Percentiles rank a stretch among this genome's conserved stretches.
Conservation (phyloP, 2,888 invertebrate species). For the Erpobdella octoculata region DNA sequence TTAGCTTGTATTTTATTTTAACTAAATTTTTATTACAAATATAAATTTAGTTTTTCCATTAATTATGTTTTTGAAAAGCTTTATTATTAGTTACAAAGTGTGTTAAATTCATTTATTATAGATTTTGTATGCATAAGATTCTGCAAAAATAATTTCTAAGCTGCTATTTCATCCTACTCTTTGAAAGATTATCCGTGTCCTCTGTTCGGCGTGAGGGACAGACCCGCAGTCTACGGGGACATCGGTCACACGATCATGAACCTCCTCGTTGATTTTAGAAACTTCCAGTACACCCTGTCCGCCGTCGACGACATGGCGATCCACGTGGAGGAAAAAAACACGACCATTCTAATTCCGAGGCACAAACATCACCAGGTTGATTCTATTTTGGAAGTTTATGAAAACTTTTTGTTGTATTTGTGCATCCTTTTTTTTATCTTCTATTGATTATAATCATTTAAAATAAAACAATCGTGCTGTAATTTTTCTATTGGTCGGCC, state of each 20-base stretch:
- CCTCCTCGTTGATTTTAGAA: slow-evolving; percentile 74
- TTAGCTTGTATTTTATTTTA: too few species aligned
- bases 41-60: too few species aligned
- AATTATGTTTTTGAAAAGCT: too few species aligned
- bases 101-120: too few species aligned
- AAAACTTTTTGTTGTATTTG: not conserved
- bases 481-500: too few species aligned
- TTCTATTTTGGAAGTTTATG: not conserved
- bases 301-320: slow-evolving; percentile 69
- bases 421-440: too few species aligned
- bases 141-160: too few species aligned
- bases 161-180: not conserved
- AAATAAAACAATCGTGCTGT: too few species aligned
- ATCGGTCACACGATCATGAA: slow-evolving; percentile 81
- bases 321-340: slow-evolving; percentile 73
- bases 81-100: too few species aligned
- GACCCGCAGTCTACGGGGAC: slow-evolving; percentile 73
- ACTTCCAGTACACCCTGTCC: slow-evolving; percentile 71
- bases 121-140: too few species aligned
- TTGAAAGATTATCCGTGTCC: slow-evolving; percentile 70
- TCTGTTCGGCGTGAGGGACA: slow-evolving; percentile 66
- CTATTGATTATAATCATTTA: too few species aligned
- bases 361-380: slow-evolving; percentile 59
- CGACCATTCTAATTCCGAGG: slow-evolving; percentile 67
- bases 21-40: too few species aligned